These are phyloP conservation scores for Pyrgus malvae DNA, from an alignment of 2,888 invertebrate species.

Conservation along the genomic window DNA sequence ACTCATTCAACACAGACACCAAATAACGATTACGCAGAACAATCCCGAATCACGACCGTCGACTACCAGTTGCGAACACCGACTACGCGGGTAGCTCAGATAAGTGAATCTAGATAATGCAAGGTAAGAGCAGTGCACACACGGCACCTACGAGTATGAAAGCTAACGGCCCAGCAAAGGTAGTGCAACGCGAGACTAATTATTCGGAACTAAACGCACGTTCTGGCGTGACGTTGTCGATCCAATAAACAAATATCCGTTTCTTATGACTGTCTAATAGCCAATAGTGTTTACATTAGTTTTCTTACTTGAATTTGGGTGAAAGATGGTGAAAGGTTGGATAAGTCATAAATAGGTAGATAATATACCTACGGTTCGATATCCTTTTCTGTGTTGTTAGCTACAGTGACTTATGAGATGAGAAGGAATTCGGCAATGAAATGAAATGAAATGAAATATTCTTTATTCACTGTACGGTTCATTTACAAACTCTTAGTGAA, in stretches of 20 bases:
- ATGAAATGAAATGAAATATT: too few relatives aligned
- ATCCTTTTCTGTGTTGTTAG: too few relatives aligned
- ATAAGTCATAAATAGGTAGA: too few relatives aligned
- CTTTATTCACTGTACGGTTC: too few relatives aligned
- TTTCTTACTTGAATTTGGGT: too few relatives aligned
- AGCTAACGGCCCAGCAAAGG: slow-evolving; percentile 6
- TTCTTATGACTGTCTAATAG: neutral
- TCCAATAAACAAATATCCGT: neutral
- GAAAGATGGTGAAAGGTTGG: too few relatives aligned
- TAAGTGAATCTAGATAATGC: slow-evolving; percentile 74
- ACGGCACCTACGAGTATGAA: slow-evolving; percentile 18
- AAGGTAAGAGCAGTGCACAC: slow-evolving; percentile 62
- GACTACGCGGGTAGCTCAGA: slow-evolving; percentile 63
- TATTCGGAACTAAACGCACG: neutral
- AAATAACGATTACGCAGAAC: slow-evolving; percentile 31
- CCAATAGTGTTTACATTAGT: too few relatives aligned
- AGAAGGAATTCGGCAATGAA: too few relatives aligned
- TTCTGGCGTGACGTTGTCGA: neutral
- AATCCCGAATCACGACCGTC: slow-evolving; percentile 49
- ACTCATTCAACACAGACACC: slow-evolving; percentile 42
- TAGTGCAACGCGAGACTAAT: too few relatives aligned
- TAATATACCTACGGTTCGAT: too few relatives aligned
- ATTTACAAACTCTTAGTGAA: too few relatives aligned
- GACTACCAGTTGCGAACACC: slow-evolving; percentile 52
- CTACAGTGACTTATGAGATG: too few relatives aligned